Percentiles rank a stretch among this genome's conserved stretches.
Evolutionary conservation across 2,888 invertebrate species (phyloP).

Genomic region (Melieria crassipennis): DNA sequence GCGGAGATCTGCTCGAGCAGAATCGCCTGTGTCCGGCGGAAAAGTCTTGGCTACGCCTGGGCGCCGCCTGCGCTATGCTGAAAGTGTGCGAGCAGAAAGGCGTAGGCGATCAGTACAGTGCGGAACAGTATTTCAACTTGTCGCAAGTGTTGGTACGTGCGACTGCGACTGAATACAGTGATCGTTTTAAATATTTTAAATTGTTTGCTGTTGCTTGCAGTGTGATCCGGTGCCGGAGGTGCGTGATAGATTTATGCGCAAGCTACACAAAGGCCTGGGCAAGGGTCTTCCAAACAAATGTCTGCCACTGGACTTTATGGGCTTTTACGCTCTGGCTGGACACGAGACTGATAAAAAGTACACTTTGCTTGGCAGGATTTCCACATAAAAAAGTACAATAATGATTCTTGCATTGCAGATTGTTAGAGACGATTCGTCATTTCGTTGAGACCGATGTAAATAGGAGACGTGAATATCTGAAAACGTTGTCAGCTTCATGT

Average conservation of each 20-base stretch:
- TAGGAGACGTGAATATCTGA: slow-evolving; percentile 89
- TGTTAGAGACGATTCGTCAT: slow-evolving; percentile 71
- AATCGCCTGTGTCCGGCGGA: slow-evolving; percentile 83
- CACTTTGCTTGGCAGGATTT: too few species aligned
- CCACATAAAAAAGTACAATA: slow-evolving; percentile 1
- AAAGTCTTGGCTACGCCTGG: slow-evolving; percentile 91
- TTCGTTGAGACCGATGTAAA: slow-evolving; percentile 91
- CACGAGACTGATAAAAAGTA: slow-evolving; percentile 86
- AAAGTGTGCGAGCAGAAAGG: slow-evolving; percentile 97
- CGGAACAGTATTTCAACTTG: slow-evolving; percentile 93
- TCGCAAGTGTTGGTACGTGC: slow-evolving; percentile 86
- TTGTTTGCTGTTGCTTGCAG: slow-evolving; percentile 58
- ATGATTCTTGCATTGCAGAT: slow-evolving; percentile 46
- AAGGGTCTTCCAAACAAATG: slow-evolving; percentile 89
- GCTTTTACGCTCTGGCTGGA: slow-evolving; percentile 90
- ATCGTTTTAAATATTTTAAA: not conserved
- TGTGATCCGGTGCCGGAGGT: slow-evolving; percentile 84
- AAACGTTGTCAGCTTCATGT: slow-evolving; percentile 75
- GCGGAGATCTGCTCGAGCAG: slow-evolving; percentile 84
- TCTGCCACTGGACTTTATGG: slow-evolving; percentile 96
- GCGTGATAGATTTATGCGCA: slow-evolving; percentile 86
- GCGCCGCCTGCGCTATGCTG: slow-evolving; percentile 94
- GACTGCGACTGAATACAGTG: not conserved
- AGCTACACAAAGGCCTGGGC: slow-evolving; percentile 88
- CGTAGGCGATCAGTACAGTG: slow-evolving; percentile 93